Evolutionary conservation across 2,888 invertebrate genomes (phyloP), one percentile per base, ranked within the genome.

Genomic region (Pecten maximus): DNA sequence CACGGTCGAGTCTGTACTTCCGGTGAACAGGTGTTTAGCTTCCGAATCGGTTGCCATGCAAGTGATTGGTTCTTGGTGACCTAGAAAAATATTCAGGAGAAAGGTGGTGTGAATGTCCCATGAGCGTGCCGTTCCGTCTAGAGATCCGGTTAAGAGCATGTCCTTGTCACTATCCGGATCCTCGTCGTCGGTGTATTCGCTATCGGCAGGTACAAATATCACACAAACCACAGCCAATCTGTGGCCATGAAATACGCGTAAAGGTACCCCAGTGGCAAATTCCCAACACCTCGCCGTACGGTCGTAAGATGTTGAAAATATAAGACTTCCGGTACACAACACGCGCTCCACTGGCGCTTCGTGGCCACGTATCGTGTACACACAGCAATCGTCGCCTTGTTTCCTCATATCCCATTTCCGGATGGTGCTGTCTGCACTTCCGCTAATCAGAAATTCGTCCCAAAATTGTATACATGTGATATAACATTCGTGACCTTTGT

Each of bases 341-440:
- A 74, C 10, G 35, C 74, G 74, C 74, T 74, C 74, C 0, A 74
- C 74, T 12, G 0, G 74, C 35, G 74, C 74, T 2, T 74, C 35
- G 28, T 74, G 74, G 0, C 74, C 74, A 10, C 35, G 28, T 74
- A 74, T 74, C 4, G 74, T 74, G 35, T 74, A 74, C 2, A 74
- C 74, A 74, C 74, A 74, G 35, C 74, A 28, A 8, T 74, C 74
- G 0, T 74, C 74, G 2, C 74, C 74, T 8, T 35, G 74, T 15
- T 74, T 28, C 35, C 35, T 74, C 6, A 74, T 74, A 28, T 74
- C 74, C 74, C 74, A 74, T 74, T 74, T 74, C 28, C 74, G 74
- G 74, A 74, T 74, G 8, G 74, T 74, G 74, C 74, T 74, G 74
- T 74, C 74, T 28, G 74, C 74, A 28, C 74, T 74, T 74, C 74